Evolutionary conservation across 2,113 vertebrate genomes (phyloP), one percentile per base, ranked within the genome.

Genomic region (Rhynchomys soricoides): DNA sequence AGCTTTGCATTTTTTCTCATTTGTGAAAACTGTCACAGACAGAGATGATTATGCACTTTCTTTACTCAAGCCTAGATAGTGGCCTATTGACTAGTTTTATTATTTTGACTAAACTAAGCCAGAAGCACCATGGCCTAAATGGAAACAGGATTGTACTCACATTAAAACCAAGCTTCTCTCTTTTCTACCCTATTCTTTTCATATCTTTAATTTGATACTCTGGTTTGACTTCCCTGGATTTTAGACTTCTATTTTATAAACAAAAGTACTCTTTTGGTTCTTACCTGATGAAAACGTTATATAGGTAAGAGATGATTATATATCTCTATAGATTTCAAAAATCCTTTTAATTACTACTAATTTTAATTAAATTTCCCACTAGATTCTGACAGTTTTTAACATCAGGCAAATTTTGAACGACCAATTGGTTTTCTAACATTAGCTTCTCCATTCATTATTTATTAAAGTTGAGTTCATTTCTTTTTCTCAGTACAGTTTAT

Each of bases 81-180:
- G 85, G 85, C 66, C 88, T 97, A 92, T 93, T 95, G 96, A 97
- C 88, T 93, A 85, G 81, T 95, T 96, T 97, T 93, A 93, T 91
- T 96, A 93, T 95, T 97, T 95, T 97, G 95, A 96, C 96, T 96
- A 96, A 95, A 75, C n/a, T 9, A 81, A 96, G 88, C 73, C 62
- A 96, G 85, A 95, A 97, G 55, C 92, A 95, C 88, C 90, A 92
- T 92, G 93, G 16, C 83, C 73, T 86, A 88, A 97, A 91, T 82
- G 77, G 48, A 92, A 96, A 71, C 24, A 70, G 83, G 91, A 70
- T 70, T 96, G 90, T 73, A 70, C 66, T 81, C 90, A 73, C 0
- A 82, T 34, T 73, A 37, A 95, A 86, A 82, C 78, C 79, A 79
- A 12, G 0, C 79, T 71, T 57, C 86, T 87, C 15, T 21, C 94